Base-by-base conservation (phyloP, 2,113 vertebrate species). In the Antechinus stuartii region DNA sequence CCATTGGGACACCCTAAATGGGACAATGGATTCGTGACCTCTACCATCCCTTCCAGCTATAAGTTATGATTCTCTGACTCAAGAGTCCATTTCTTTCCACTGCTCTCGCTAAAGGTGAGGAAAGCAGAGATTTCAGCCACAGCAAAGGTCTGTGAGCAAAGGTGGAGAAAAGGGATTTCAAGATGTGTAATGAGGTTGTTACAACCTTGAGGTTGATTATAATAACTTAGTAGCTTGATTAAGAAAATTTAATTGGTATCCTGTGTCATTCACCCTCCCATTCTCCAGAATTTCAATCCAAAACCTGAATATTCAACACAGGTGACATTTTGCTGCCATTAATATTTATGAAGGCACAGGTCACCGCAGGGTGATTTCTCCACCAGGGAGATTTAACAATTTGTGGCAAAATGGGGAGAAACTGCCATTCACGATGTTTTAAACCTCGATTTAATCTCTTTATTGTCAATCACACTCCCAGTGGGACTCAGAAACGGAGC, bases 301-400 rank as follows among this genome's bases (percentile, higher is more conserved):
- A 56, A 93, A 94, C 49, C n/a, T 94, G n/a, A 96, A 56, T 94
- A 97, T 96, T 96, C 97, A 96, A 97, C 55, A 57, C 54, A 94
- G 76, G 90, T 96, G 95, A 90, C 84, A 96, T 96, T 95, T 96
- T 94, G 90, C 30, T 96, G 12, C 92, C 76, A 89, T 96, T 95
- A 97, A 95, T 97, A 97, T 97, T 97, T 97, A 95, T 95, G 55
- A 94, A 97, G 52, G 61, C 57, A 94, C 8, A 55, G 94, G 92
- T 95, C 94, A 96, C 89, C 96, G 90, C 91, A 94, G 61, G 94
- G 97, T 97, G 95, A 96, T 94, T 96, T 96, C 54, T 42, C 91
- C 53, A 90, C 42, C 47, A 84, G 14, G 84, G 93, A 95, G 61
- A 93, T 5, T 42, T 19, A 96, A 92, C 25, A 92, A 91, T 94